These are phyloP conservation scores for Cossypha polioptera DNA, from an alignment of 2,797 vertebrate genomes.

Conservation along the genomic window DNA sequence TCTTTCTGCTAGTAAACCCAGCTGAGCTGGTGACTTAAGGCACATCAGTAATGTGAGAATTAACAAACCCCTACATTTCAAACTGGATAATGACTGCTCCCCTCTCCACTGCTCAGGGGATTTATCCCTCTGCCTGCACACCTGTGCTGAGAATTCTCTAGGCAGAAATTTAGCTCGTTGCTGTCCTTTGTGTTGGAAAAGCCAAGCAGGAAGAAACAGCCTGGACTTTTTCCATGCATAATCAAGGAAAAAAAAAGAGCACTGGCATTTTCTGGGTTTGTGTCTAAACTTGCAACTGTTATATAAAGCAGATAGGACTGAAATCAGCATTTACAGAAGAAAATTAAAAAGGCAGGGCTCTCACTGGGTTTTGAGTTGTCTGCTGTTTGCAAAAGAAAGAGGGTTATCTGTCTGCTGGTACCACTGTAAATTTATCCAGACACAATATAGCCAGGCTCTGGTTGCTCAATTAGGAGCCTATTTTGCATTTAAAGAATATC, in stretches of 20 bases:
- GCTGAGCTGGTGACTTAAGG: not conserved
- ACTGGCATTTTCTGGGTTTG: not conserved
- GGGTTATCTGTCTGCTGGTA: not conserved
- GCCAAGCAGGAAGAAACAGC: not conserved
- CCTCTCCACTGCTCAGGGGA: not conserved
- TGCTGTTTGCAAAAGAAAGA: not conserved
- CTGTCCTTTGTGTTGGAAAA: conserved; percentile 9
- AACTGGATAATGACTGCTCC: not conserved
- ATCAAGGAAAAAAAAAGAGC: not conserved
- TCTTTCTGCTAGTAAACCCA: not conserved
- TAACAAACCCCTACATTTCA: not conserved
- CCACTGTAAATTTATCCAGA: not conserved
- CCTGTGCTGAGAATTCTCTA: not conserved
- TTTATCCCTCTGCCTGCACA: not conserved
- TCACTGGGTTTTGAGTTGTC: not conserved
- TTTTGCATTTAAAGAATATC: not conserved
- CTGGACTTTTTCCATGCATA: not conserved
- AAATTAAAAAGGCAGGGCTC: not conserved
- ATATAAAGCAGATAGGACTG: not conserved
- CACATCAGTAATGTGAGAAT: not conserved
- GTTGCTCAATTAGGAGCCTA: not conserved
- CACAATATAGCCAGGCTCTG: not conserved
- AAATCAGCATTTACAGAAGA: not conserved
- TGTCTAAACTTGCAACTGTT: not conserved
- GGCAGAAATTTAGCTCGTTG: not conserved